These are phyloP conservation scores for Volucella bombylans DNA, from an alignment of 2,888 invertebrate species.

Conservation along the genomic window DNA sequence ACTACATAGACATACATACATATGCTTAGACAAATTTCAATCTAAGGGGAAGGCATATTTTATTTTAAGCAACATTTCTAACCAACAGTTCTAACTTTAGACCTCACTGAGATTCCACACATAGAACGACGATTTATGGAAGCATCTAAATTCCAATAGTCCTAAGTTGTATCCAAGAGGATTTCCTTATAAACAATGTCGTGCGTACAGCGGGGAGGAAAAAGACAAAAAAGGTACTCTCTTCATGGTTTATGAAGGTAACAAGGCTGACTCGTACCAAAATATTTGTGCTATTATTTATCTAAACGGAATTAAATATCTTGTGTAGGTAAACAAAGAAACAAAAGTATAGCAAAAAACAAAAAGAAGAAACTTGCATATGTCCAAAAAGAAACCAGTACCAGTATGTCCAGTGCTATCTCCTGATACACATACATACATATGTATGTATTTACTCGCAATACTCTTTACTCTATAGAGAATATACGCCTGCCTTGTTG, in stretches of 20 bases:
- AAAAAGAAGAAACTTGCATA: constrained; percentile 61
- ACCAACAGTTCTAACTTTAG: constrained; percentile 58
- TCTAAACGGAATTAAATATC: constrained; percentile 72
- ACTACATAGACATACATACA: too few relatives aligned
- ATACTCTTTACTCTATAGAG: constrained; percentile 8
- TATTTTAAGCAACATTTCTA: constrained; percentile 43
- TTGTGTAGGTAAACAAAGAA: constrained; percentile 47
- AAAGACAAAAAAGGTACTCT: constrained; percentile 22
- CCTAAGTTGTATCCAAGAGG: constrained; percentile 45
- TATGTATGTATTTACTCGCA: neutral
- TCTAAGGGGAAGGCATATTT: neutral
- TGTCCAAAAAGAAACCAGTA: constrained; percentile 72
- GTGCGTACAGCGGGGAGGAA: constrained; percentile 12
- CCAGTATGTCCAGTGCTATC: constrained; percentile 58
- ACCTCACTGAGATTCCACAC: constrained; percentile 34
- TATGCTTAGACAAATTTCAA: too few relatives aligned
- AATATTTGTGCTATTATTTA: constrained; percentile 66
- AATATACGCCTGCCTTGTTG: constrained; percentile 38
- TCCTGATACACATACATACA: constrained; percentile 46
- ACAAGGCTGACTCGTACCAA: constrained; percentile 44
- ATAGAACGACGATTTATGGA: constrained; percentile 50
- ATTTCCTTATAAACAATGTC: constrained; percentile 57
- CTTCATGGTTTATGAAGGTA: neutral
- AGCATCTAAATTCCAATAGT: constrained; percentile 63
- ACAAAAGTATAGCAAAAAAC: neutral